Evolutionary conservation across 2,113 vertebrate genomes (phyloP).

Genomic region (Phocoena sinus): DNA sequence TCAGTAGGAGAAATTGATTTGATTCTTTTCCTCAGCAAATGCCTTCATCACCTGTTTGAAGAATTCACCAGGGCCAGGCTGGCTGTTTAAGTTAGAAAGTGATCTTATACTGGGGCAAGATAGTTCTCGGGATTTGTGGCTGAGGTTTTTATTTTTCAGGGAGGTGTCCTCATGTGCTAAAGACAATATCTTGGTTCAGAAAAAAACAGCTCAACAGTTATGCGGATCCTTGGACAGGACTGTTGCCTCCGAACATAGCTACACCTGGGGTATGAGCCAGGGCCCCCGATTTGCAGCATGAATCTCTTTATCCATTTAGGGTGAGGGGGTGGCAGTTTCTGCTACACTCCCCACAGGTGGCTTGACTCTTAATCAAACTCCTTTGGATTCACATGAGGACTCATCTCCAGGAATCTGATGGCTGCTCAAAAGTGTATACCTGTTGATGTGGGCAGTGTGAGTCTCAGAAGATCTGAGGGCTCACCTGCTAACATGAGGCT

Average conservation of each 20-base stretch:
- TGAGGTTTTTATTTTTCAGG: slow-evolving; percentile 9
- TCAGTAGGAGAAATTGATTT: neutral
- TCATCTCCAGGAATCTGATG: neutral
- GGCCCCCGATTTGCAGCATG: neutral
- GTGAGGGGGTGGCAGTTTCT: neutral
- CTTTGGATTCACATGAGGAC: neutral
- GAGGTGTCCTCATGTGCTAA: neutral
- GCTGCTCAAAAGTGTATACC: neutral
- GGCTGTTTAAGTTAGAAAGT: neutral
- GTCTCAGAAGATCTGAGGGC: neutral
- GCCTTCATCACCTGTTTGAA: neutral
- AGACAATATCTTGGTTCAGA: slow-evolving; percentile 31
- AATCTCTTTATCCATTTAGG: slow-evolving; percentile 20
- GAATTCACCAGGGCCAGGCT: neutral
- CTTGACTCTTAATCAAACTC: slow-evolving; percentile 53
- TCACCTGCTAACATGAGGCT: neutral
- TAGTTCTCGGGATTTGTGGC: neutral
- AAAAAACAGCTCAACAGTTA: neutral
- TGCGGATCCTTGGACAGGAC: neutral
- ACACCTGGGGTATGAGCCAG: neutral
- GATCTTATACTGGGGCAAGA: neutral
- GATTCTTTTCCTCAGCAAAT: neutral
- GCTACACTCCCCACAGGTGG: slow-evolving; percentile 47
- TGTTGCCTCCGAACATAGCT: neutral
- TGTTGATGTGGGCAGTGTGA: neutral